phyloP scores from a whole-genome alignment of 2,113 vertebrate genomes.

The Loxodonta africana region DNA sequence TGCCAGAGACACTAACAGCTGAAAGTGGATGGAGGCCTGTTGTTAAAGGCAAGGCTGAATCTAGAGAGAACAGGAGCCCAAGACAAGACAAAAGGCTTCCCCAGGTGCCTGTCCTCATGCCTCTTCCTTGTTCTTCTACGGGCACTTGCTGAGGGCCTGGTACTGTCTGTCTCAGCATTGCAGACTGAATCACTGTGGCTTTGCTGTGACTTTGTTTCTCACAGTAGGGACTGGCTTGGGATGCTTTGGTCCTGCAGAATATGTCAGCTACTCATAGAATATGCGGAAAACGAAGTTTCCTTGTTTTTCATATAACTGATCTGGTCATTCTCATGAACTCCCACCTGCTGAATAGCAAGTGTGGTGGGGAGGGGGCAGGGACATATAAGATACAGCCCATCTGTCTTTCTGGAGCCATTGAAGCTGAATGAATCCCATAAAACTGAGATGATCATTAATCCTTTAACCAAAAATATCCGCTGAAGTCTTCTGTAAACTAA shows the following conservation, averaged over 20 bases:
- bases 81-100: not conserved
- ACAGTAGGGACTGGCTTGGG: not conserved
- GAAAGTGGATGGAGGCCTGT: not conserved
- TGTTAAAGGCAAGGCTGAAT: not conserved
- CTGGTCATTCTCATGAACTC: not conserved
- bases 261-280: not conserved
- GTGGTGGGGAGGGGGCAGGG: not conserved
- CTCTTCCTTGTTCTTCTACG: not conserved
- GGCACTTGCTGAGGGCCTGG: rapidly evolving
- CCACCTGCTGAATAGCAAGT: not conserved
- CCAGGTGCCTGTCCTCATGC: not conserved
- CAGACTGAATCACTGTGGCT: not conserved
- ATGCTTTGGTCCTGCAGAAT: not conserved
- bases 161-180: rapidly evolving
- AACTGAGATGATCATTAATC: no score
- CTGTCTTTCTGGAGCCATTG: no score
- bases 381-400: not conserved
- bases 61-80: not conserved
- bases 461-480: no score
- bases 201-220: not conserved
- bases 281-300: rapidly evolving
- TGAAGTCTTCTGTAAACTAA: no score
- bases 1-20: not conserved
- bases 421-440: no score
- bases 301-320: not conserved